Percentiles rank a stretch among this genome's conserved stretches.
These are phyloP conservation scores for Mellivora capensis DNA, from an alignment of 2,113 vertebrate genomes.

Conservation along the genomic window DNA sequence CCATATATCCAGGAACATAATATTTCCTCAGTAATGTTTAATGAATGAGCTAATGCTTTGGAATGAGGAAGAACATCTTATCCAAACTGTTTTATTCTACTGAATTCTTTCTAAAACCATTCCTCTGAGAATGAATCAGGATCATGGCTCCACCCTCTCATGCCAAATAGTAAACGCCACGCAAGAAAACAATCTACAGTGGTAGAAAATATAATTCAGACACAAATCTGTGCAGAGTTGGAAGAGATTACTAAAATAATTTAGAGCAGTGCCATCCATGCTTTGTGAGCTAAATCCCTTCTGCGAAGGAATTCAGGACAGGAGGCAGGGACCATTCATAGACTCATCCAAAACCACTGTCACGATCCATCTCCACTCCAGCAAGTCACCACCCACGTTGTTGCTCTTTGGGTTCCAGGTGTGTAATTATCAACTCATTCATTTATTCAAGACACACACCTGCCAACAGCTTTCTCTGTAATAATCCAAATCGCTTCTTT, in stretches of 20 bases:
- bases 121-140: not conserved
- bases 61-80: not conserved
- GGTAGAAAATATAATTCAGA: conserved; percentile 16
- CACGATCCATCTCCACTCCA: not conserved
- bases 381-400: not conserved
- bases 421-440: conserved; percentile 28
- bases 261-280: not conserved
- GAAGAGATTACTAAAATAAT: not conserved
- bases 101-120: not conserved
- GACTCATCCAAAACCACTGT: not conserved
- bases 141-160: not conserved
- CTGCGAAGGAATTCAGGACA: not conserved
- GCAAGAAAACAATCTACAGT: not conserved
- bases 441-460: conserved; percentile 51
- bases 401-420: conserved; percentile 35
- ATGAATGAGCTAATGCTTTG: not conserved
- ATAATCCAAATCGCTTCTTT: not conserved
- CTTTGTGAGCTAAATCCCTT: not conserved
- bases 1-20: not conserved
- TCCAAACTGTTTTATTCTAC: not conserved
- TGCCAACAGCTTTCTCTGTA: not conserved
- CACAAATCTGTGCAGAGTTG: not conserved
- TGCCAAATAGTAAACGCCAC: not conserved
- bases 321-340: not conserved
- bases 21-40: not conserved